Conservation (phyloP, 2,888 invertebrate species). For the Tetheella fluctuosa region DNA sequence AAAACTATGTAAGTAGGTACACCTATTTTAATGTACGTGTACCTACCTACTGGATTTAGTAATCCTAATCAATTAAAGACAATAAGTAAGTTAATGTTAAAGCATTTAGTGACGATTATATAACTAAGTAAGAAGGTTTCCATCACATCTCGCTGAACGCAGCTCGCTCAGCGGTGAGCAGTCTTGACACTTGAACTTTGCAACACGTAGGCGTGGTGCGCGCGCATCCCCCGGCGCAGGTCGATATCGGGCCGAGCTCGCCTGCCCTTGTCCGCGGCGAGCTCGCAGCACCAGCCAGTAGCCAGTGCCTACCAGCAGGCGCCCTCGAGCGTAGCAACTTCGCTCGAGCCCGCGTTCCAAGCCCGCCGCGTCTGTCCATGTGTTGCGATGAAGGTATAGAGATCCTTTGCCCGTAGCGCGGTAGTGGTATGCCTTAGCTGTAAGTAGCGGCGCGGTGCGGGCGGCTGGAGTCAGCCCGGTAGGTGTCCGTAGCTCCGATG, state of each 20-base stretch:
- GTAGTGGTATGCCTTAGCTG: conserved; percentile 73
- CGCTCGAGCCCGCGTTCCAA: conserved; percentile 48
- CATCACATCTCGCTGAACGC: too few relatives aligned
- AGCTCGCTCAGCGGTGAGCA: not conserved
- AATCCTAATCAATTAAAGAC: too few relatives aligned
- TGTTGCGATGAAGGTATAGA: conserved; percentile 81
- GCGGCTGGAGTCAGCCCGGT: conserved; percentile 61
- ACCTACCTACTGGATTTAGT: too few relatives aligned
- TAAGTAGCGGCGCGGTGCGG: conserved; percentile 69
- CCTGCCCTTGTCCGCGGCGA: too few relatives aligned
- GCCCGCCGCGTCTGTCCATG: conserved; percentile 47
- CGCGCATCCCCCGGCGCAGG: conserved; percentile 22
- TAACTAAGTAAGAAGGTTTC: not conserved
- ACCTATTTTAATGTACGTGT: too few relatives aligned
- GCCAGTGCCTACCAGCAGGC: conserved; percentile 49
- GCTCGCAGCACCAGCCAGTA: conserved; percentile 7
- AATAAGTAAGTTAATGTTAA: too few relatives aligned
- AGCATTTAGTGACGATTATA: not conserved
- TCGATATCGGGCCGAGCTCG: conserved; percentile 15
- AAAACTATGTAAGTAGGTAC: too few relatives aligned
- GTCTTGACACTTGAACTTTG: conserved; percentile 3
- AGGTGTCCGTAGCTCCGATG: conserved; percentile 59
- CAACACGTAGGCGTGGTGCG: conserved; percentile 15
- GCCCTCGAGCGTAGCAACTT: conserved; percentile 48
- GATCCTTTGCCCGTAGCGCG: conserved; percentile 68